A percentile compares a stretch with the other conserved stretches of the same genome.
These are phyloP conservation scores for Xanthorhoe spadicearia DNA, from an alignment of 2,888 invertebrate species.

Conservation along the genomic window DNA sequence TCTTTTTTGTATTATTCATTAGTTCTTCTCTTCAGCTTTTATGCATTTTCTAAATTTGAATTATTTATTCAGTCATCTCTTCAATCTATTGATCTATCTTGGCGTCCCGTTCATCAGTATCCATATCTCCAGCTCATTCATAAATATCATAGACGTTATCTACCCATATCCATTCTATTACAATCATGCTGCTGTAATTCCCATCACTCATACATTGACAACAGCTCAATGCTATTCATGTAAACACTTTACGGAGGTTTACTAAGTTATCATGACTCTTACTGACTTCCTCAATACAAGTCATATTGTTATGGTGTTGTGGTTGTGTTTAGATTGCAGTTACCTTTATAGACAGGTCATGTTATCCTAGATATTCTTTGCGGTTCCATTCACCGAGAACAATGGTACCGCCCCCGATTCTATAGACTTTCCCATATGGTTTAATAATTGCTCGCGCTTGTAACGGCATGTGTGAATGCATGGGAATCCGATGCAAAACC, in stretches of 20 bases:
- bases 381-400: constrained; percentile 36
- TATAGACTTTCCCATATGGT: constrained; percentile 57
- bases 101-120: neutral
- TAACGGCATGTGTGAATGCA: constrained; percentile 47
- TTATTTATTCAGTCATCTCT: neutral
- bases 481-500: constrained; percentile 38
- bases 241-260: neutral
- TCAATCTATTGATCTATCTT: neutral
- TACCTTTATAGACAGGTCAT: constrained; percentile 2
- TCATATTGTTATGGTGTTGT: neutral
- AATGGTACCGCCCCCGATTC: constrained; percentile 56
- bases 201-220: constrained; percentile 10
- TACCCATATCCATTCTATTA: neutral
- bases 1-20: neutral
- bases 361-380: constrained; percentile 14
- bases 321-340: constrained; percentile 3
- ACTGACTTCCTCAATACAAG: neutral
- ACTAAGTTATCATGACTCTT: neutral
- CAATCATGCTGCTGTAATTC: constrained; percentile 1
- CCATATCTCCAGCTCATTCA: neutral
- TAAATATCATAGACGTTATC: constrained; percentile 2
- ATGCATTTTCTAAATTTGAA: neutral
- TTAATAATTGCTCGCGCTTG: constrained; percentile 51
- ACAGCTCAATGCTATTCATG: constrained; percentile 1
- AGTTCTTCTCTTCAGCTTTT: neutral